Evolutionary conservation across 1,140 invertebrate genomes (phyloP), one percentile per base, ranked within the genome.

Genomic region (Adoxophyes honmai): DNA sequence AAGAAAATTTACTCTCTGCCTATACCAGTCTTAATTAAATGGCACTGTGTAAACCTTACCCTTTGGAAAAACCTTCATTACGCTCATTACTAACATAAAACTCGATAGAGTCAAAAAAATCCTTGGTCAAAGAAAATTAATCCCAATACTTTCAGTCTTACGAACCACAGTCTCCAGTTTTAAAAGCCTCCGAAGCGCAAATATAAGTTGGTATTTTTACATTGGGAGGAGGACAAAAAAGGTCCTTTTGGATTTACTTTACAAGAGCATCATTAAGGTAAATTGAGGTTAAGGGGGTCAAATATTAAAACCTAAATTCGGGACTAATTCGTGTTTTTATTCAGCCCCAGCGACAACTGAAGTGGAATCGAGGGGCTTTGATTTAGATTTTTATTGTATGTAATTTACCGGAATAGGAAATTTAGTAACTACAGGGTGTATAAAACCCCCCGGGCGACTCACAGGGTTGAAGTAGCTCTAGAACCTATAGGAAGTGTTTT

Each of bases 41-140:
- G 57, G 34, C 56, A 55, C 53, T 66, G 60, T 52, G 60, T 65
- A 63, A 69, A 66, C 64, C 63, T 60, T 68, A 66, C 61, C 66
- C 66, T 69, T 72, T 68, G 57, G 64, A 65, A 68, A 71, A 72
- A 64, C 66, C 66, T 72, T 69, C 70, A 72, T 72, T 72, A 69
- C 55, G 59, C 55, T 64, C 69, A 72, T 72, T 66, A 68, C 57
- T 34, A n/a, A 28, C 55, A 51, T 64, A 59, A 64, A 42, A 54
- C 14, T 9, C 52, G 51, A 53, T 42, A 39, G 38, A 33, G 39
- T 36, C 44, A 15, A 0, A 53, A 52, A 57, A 55, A 1, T 21
- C 35, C 44, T 4, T 5, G 1, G 14, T 3, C 51, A 62, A 55
- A n/a, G 37, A 11, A 63, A 21, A 57, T 55, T 57, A 8, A 54